Conservation (phyloP, 2,113 vertebrate genomes). For the Puntigrus tetrazona region DNA sequence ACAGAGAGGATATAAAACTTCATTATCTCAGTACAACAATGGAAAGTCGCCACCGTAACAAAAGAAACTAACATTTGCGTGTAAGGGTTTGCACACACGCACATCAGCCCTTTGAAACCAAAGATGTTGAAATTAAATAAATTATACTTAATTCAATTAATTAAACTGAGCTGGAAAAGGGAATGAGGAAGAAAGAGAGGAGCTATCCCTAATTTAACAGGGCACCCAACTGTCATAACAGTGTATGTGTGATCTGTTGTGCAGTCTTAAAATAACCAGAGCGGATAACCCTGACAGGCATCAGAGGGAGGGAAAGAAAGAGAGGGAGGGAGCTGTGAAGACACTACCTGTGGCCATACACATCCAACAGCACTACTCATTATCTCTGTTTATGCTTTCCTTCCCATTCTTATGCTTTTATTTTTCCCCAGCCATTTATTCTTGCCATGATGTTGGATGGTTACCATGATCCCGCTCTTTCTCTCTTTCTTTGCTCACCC, state of each 20-base stretch:
- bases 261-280: slow-evolving; percentile 54
- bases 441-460: background rate
- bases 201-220: slow-evolving; percentile 45
- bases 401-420: background rate
- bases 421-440: background rate
- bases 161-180: slow-evolving; percentile 38
- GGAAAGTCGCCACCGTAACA: no score
- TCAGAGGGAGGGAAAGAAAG: slow-evolving; percentile 31
- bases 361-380: background rate
- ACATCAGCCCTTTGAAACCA: background rate
- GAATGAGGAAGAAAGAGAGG: background rate
- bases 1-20: no score
- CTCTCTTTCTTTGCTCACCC: background rate
- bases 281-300: slow-evolving; percentile 55
- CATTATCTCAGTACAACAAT: no score
- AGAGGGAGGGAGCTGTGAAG: slow-evolving; percentile 12
- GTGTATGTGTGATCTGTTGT: slow-evolving; percentile 48
- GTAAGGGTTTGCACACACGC: background rate
- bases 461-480: background rate
- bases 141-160: background rate
- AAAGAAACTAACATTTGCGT: background rate
- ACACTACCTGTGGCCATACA: slow-evolving; percentile 20
- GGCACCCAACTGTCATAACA: slow-evolving; percentile 51
- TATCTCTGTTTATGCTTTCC: background rate
- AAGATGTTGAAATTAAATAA: background rate